Percentiles rank a stretch among this genome's conserved stretches.
These are phyloP conservation scores for Xenus cinereus DNA, from an alignment of 2,113 vertebrate genomes.

Conservation along the genomic window DNA sequence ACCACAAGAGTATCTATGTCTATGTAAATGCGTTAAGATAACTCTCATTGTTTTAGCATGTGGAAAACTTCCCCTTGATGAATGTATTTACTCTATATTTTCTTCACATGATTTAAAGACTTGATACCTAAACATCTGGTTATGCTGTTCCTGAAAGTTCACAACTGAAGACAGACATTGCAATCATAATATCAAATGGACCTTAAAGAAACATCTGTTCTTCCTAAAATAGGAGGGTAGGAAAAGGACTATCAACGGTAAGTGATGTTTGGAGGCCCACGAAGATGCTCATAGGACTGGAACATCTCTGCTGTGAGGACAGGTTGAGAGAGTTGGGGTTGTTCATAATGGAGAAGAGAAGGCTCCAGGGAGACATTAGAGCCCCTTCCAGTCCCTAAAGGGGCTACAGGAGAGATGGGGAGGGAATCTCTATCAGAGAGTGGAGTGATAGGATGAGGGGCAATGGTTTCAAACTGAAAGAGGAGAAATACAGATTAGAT, in stretches of 20 bases:
- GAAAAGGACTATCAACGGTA: not conserved
- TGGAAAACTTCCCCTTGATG: not conserved
- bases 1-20: not conserved
- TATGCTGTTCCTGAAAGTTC: not conserved
- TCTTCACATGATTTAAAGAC: not conserved
- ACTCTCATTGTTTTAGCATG: not conserved
- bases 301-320: no score
- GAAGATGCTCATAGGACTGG: no score
- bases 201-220: not conserved
- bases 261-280: not conserved
- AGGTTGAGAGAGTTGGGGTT: no score
- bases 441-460: no score
- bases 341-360: no score
- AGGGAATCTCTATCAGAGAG: no score
- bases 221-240: not conserved
- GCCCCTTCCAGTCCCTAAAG: no score
- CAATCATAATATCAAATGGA: not conserved
- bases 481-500: no score
- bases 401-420: no score
- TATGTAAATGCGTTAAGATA: not conserved
- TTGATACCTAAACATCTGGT: not conserved
- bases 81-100: not conserved
- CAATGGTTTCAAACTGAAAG: no score
- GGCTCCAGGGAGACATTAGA: no score
- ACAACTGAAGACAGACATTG: not conserved